Evolutionary conservation across 2,797 vertebrate genomes (phyloP), one percentile per base, ranked within the genome.

Genomic region (Aselliscus stoliczkanus): DNA sequence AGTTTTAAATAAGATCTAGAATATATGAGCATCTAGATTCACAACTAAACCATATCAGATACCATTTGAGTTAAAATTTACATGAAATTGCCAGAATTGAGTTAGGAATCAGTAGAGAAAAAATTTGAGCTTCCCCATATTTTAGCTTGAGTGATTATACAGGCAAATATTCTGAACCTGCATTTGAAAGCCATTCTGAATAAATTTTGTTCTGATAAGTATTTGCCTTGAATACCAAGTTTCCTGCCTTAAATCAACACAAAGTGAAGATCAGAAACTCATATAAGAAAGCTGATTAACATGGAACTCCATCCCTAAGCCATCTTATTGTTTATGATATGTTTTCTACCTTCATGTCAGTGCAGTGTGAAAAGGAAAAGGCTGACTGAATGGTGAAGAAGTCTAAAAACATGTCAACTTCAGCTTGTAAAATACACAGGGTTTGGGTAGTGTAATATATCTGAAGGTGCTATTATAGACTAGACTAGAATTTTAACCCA

Each of bases 201-300:
- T 97, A 97, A 97, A 98, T 96, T 95, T 85, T 84, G 67, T 85
- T 95, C 87, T 90, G 95, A 92, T 93, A 95, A 93, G 90, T 81
- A 88, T 97, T 97, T 94, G 95, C 79, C 94, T 94, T 94, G 97
- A 97, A 96, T 97, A 96, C 95, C 88, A 96, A 97, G 96, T 84
- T 87, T 94, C 90, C 47, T 92, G 25, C 56, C 94, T 82, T 96
- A 94, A 94, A 81, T 96, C 94, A 88, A 94, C 97, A 96, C 54
- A 34, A 77, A 92, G 87, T 70, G 70, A 60, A 56, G 80, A 67
- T 44, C 7, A 5, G 29, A 72, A 37, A 67, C 62, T 92, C 93
- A 75, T 67, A 77, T 77, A 47, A 54, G 56, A 81, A 20, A 72
- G 11, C 79, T 75, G 80, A 88, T 96, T 60, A 75, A 37, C 50